Percentiles rank a stretch among this genome's conserved stretches.
Evolutionary conservation across 2,113 vertebrate species (phyloP).

Genomic region (Paraplagusia blochii): DNA sequence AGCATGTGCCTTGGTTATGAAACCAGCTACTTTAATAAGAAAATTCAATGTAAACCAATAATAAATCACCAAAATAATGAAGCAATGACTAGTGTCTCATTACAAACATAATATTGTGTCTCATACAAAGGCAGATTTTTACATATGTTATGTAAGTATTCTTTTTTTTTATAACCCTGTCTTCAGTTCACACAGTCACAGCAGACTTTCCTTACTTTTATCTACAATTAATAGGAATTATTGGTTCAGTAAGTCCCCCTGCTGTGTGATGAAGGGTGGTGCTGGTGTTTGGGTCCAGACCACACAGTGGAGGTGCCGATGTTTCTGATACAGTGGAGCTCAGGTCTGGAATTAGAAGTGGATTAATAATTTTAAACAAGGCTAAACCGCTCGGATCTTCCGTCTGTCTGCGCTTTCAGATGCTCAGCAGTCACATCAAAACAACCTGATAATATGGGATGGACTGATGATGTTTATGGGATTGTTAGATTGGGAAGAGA

Average conservation of each 20-base stretch:
- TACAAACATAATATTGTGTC: slow-evolving; percentile 12
- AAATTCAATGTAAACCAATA: no score
- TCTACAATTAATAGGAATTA: slow-evolving; percentile 75
- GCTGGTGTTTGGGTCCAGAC: slow-evolving; percentile 43
- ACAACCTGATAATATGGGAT: slow-evolving; percentile 66
- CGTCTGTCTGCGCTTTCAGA: slow-evolving; percentile 74
- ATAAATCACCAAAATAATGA: no score
- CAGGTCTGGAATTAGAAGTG: slow-evolving; percentile 79
- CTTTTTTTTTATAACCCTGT: slow-evolving; percentile 49
- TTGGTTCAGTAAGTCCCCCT: slow-evolving; percentile 74
- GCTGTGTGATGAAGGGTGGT: slow-evolving; percentile 52
- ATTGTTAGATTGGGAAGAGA: slow-evolving; percentile 56
- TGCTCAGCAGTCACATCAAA: slow-evolving; percentile 69
- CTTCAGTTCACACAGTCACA: slow-evolving; percentile 33
- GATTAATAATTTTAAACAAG: slow-evolving; percentile 82
- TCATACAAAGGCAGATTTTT: no score
- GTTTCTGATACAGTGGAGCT: slow-evolving; percentile 74
- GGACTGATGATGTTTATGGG: slow-evolving; percentile 51
- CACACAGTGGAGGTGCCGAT: slow-evolving; percentile 72
- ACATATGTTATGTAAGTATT: slow-evolving; percentile 49
- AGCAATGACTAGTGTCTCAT: no score
- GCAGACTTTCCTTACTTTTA: slow-evolving; percentile 47
- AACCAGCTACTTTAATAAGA: no score
- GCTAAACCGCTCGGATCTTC: slow-evolving; percentile 78
- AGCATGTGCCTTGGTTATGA: no score